Conservation (phyloP, 1,140 invertebrate species). For the Pteromalus puparum region DNA sequence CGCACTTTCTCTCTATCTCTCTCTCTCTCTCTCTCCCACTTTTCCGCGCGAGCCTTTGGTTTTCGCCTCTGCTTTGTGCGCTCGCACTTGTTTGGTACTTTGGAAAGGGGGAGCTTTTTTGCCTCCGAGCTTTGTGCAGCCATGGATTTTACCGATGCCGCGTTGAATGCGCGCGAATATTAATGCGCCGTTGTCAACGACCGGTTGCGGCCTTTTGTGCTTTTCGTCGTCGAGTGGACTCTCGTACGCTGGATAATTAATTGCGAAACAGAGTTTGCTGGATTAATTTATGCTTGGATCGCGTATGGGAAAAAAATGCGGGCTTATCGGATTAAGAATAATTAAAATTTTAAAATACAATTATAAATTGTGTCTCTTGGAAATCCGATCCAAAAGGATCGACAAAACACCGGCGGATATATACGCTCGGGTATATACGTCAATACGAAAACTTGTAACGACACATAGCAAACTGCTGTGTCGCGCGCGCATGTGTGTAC, state of each 20-base stretch:
- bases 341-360: too few species aligned
- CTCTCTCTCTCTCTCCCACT: conserved; percentile 11
- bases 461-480: neutral
- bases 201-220: neutral
- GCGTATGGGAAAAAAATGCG: too few species aligned
- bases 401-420: neutral
- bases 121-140: neutral
- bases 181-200: neutral
- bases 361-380: too few species aligned
- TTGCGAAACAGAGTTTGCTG: neutral
- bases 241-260: neutral
- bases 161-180: neutral
- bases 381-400: neutral
- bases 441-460: neutral
- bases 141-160: conserved; percentile 2
- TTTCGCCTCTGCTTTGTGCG: conserved; percentile 8
- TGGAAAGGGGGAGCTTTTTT: neutral
- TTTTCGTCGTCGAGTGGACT: neutral
- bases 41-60: neutral
- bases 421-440: neutral
- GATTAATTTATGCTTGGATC: neutral
- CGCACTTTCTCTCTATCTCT: neutral
- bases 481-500: neutral
- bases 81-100: conserved; percentile 14
- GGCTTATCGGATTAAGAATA: too few species aligned